Conservation (phyloP, 2,888 invertebrate genomes). For the Drosophila ustulata region DNA sequence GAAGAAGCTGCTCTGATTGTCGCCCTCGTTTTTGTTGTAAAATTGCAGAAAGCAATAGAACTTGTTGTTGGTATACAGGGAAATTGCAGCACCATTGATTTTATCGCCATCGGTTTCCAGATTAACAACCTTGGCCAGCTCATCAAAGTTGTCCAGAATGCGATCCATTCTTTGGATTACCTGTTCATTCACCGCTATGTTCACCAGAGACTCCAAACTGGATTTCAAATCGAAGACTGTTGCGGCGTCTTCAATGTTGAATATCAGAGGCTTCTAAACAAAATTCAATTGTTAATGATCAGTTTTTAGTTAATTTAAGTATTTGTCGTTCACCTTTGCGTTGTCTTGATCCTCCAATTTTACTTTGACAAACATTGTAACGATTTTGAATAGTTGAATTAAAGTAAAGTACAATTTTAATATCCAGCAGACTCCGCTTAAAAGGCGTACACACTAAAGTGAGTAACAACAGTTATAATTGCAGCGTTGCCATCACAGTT, state of each 20-base stretch:
- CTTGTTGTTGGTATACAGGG: slow-evolving; percentile 25
- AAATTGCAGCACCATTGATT: slow-evolving; percentile 48
- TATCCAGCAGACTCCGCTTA: not conserved
- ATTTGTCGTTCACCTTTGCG: slow-evolving; percentile 8
- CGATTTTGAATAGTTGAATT: not conserved
- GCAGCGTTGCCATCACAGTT: not conserved
- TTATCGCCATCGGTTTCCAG: slow-evolving; percentile 13
- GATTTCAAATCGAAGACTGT: slow-evolving; percentile 31
- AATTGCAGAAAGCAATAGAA: slow-evolving; percentile 52
- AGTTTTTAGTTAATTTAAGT: not conserved
- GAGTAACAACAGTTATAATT: slow-evolving; percentile 2
- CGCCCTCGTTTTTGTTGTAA: slow-evolving; percentile 37
- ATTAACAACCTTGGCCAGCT: slow-evolving; percentile 16
- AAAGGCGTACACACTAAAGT: not conserved
- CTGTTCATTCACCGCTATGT: slow-evolving; percentile 30
- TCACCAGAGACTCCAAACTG: slow-evolving; percentile 19
- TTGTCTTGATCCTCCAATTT: slow-evolving; percentile 38
- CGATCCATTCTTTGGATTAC: slow-evolving; percentile 33
- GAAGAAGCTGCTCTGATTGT: slow-evolving; percentile 37
- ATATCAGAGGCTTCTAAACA: slow-evolving; percentile 26
- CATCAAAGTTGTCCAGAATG: slow-evolving; percentile 16
- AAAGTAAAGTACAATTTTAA: not conserved
- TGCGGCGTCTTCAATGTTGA: slow-evolving; percentile 29
- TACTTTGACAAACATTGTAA: slow-evolving; percentile 48
- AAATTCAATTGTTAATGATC: not conserved